A percentile compares a stretch with the other conserved stretches of the same genome.
phyloP scores from a whole-genome alignment of 2,113 vertebrate genomes.

The Nestor notabilis region DNA sequence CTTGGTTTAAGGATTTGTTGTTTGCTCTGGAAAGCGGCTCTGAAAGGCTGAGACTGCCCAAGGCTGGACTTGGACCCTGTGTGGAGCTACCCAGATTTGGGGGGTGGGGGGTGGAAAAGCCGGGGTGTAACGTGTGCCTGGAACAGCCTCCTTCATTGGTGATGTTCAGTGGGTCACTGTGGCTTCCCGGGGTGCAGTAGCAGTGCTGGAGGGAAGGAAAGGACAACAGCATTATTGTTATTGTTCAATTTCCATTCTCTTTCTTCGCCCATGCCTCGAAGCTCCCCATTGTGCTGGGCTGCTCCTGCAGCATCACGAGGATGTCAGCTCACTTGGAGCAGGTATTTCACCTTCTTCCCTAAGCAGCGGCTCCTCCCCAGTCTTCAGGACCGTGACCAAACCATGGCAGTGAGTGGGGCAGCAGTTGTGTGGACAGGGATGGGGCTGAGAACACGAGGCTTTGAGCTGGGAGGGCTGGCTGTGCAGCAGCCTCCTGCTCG shows the following conservation, averaged over 20 bases:
- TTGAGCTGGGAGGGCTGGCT: not conserved
- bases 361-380: not conserved
- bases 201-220: not conserved
- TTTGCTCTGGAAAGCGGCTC: slow-evolving; percentile 42
- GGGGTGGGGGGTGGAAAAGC: not conserved
- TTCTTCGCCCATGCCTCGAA: not conserved
- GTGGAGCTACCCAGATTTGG: not conserved
- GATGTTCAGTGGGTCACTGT: not conserved
- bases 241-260: not conserved
- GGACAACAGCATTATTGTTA: not conserved
- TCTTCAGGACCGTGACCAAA: fast-evolving
- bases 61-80: not conserved
- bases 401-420: not conserved
- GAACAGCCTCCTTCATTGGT: fast-evolving
- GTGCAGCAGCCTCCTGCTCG: not conserved
- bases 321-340: not conserved
- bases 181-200: not conserved
- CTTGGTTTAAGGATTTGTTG: slow-evolving; percentile 29
- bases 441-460: not conserved
- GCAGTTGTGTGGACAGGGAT: not conserved
- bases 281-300: not conserved
- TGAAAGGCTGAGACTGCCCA: not conserved
- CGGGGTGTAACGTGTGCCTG: fast-evolving
- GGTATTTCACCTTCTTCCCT: not conserved
- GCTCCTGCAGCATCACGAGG: not conserved